Conservation (phyloP, 2,888 invertebrate genomes). For the Amiota communis region DNA sequence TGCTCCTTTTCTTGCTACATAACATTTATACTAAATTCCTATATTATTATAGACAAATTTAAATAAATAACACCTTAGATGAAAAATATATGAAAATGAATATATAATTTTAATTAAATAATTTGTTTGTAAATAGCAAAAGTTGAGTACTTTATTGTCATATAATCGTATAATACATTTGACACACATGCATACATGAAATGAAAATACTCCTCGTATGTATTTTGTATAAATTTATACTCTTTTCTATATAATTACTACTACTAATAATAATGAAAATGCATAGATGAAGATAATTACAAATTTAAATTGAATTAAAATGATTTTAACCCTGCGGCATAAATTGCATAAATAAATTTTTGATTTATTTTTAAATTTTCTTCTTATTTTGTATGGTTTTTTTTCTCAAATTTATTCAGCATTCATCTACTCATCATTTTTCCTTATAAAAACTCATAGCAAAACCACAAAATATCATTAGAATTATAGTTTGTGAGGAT, state of each 20-base stretch:
- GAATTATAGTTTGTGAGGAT: neutral
- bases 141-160: neutral
- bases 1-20: neutral
- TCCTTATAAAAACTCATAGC: neutral
- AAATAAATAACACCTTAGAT: no score
- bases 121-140: slow-evolving; percentile 4
- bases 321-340: neutral
- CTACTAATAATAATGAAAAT: no score
- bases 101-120: neutral
- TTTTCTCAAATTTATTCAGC: no score
- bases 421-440: no score
- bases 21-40: neutral
- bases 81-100: neutral
- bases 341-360: neutral
- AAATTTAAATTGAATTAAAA: neutral
- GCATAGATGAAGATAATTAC: no score
- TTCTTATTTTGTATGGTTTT: no score
- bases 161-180: neutral
- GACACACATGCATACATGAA: no score
- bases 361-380: no score
- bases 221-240: no score
- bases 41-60: no score
- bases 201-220: no score
- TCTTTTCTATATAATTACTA: no score
- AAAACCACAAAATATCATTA: neutral